Conservation (phyloP, 1,140 invertebrate genomes). For the Bombus pyrosoma region DNA sequence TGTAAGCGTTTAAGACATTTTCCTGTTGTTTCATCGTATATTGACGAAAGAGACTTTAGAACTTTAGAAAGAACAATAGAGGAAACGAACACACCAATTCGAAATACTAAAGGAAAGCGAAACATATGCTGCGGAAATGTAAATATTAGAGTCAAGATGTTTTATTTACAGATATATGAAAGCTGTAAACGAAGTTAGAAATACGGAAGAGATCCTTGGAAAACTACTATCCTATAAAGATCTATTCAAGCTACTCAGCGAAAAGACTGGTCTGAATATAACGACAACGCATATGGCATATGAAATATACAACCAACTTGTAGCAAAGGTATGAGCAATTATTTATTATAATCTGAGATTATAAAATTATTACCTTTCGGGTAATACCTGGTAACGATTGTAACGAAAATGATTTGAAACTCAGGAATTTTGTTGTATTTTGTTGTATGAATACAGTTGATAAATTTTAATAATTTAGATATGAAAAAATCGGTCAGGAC, state of each 20-base stretch:
- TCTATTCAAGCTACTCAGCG: constrained; percentile 80
- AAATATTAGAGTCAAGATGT: background rate
- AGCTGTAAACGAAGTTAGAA: constrained; percentile 57
- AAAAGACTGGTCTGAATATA: constrained; percentile 80
- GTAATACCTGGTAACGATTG: too few species aligned
- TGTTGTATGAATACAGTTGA: background rate
- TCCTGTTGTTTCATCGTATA: background rate
- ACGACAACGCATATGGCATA: constrained; percentile 78
- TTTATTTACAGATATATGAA: constrained; percentile 50
- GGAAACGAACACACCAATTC: background rate
- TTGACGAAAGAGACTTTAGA: background rate
- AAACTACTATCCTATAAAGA: constrained; percentile 79
- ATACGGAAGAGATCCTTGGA: constrained; percentile 77
- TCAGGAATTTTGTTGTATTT: background rate
- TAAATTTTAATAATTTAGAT: too few species aligned
- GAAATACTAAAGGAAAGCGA: background rate
- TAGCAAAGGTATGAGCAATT: constrained; percentile 77
- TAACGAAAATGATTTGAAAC: background rate
- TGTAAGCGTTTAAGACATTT: constrained; percentile 33
- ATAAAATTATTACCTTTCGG: background rate
- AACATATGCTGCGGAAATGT: background rate
- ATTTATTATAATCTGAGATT: background rate
- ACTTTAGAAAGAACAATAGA: background rate
- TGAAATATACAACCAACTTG: constrained; percentile 80
- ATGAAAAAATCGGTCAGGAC: too few species aligned